These are phyloP conservation scores for Lathamus discolor DNA, from an alignment of 2,113 vertebrate genomes.

Conservation along the genomic window DNA sequence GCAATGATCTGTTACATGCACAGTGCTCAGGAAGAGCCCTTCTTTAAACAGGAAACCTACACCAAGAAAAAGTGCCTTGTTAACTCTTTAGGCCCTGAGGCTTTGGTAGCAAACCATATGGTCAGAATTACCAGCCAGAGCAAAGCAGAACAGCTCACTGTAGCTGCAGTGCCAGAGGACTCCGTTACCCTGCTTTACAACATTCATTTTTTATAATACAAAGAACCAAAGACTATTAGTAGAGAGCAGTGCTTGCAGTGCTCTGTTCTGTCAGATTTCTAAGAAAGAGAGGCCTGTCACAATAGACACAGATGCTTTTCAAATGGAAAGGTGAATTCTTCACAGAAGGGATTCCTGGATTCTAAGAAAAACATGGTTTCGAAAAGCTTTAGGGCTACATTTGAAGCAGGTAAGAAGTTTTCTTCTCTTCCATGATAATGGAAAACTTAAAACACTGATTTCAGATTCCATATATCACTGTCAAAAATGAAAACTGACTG, in stretches of 20 bases:
- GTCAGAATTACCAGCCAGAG: slow-evolving; percentile 31
- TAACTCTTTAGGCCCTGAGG: slow-evolving; percentile 51
- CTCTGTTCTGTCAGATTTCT: not conserved
- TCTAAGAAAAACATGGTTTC: not conserved
- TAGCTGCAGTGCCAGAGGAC: not conserved
- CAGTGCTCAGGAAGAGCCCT: slow-evolving; percentile 7
- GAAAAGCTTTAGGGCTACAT: not conserved
- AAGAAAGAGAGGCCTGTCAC: not conserved
- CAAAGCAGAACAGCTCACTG: not conserved
- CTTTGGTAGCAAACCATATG: slow-evolving; percentile 22
- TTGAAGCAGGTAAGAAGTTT: not conserved
- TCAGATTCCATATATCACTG: not conserved
- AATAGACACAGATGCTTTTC: not conserved
- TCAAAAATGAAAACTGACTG: not conserved
- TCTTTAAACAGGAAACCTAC: slow-evolving; percentile 60
- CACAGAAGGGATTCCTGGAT: not conserved
- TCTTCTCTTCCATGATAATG: not conserved
- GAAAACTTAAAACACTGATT: not conserved
- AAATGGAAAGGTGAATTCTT: not conserved
- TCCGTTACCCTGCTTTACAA: not conserved
- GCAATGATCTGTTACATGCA: not conserved
- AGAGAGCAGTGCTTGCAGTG: not conserved
- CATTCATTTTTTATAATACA: not conserved
- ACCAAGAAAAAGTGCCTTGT: slow-evolving; percentile 47
- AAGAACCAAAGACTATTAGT: not conserved